Percentiles rank a stretch among this genome's conserved stretches.
These are phyloP conservation scores for Periophthalmodon schlosseri DNA, from an alignment of 2,113 vertebrate genomes.

Conservation along the genomic window DNA sequence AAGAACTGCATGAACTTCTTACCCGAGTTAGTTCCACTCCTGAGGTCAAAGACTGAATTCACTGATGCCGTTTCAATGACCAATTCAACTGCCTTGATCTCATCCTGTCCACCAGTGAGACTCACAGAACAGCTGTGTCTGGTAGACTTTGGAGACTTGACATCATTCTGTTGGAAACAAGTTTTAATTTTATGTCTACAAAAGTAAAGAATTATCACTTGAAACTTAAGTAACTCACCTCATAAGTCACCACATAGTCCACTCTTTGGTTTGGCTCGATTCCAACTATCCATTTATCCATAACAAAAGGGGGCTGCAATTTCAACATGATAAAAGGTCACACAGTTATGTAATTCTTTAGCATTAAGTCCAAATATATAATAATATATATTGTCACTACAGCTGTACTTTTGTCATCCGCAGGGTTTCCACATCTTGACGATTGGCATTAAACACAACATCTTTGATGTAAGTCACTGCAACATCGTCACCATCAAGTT, in stretches of 20 bases:
- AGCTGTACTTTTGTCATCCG: constrained; percentile 91
- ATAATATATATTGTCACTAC: not conserved
- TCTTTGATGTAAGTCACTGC: constrained; percentile 98
- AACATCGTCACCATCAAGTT: constrained; percentile 95
- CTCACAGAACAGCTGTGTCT: constrained; percentile 82
- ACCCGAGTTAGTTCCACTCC: constrained; percentile 83
- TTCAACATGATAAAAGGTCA: constrained; percentile 29
- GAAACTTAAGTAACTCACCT: constrained; percentile 77
- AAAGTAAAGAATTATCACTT: not conserved
- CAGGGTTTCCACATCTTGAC: constrained; percentile 85
- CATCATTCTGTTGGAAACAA: constrained; percentile 79
- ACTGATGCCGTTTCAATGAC: constrained; percentile 80
- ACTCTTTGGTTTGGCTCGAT: constrained; percentile 84
- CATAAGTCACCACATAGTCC: constrained; percentile 90
- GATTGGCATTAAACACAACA: constrained; percentile 90
- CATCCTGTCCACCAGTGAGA: constrained; percentile 76
- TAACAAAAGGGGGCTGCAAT: constrained; percentile 95
- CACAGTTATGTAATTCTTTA: not conserved
- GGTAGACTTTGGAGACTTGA: constrained; percentile 87
- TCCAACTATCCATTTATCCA: constrained; percentile 97
- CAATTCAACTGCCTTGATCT: constrained; percentile 87
- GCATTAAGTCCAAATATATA: not conserved
- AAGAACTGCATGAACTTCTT: constrained; percentile 19
- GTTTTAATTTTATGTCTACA: not conserved
- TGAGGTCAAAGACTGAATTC: constrained; percentile 73